phyloP scores from a whole-genome alignment of 2,888 invertebrate genomes.

The Marasmarcha lunaedactyla region DNA sequence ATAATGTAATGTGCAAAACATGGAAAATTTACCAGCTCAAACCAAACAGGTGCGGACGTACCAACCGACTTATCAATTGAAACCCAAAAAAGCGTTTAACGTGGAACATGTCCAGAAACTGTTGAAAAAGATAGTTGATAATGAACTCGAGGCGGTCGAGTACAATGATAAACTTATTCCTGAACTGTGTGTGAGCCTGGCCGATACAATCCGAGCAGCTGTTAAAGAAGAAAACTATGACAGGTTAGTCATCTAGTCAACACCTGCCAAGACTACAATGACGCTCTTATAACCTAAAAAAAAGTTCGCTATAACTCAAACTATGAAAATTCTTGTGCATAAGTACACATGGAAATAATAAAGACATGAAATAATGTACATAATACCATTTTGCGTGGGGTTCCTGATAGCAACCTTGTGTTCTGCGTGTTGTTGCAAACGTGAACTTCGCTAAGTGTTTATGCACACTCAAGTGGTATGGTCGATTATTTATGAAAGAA shows the following conservation, averaged over 20 bases:
- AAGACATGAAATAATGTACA: too few relatives aligned
- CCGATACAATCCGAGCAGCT: constrained; percentile 69
- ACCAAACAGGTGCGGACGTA: constrained; percentile 56
- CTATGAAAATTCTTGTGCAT: too few relatives aligned
- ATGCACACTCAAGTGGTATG: too few relatives aligned
- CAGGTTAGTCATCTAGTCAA: constrained; percentile 62
- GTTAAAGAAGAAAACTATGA: constrained; percentile 77
- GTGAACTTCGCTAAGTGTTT: too few relatives aligned
- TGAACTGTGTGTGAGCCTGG: constrained; percentile 67
- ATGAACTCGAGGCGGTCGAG: constrained; percentile 72
- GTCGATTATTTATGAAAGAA: too few relatives aligned
- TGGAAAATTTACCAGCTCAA: not conserved
- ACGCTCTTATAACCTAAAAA: not conserved
- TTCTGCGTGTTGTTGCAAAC: too few relatives aligned
- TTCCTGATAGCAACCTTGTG: too few relatives aligned
- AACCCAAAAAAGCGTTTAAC: constrained; percentile 73
- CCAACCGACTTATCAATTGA: constrained; percentile 75
- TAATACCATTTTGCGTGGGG: too few relatives aligned
- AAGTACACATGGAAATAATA: too few relatives aligned
- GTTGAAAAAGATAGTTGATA: constrained; percentile 67
- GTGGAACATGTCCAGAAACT: constrained; percentile 71
- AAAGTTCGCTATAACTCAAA: too few relatives aligned
- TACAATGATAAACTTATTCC: constrained; percentile 72
- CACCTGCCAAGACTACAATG: not conserved
- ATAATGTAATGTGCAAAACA: not conserved